A percentile compares a stretch with the other conserved stretches of the same genome.
Evolutionary conservation across 2,888 invertebrate genomes (phyloP).

Genomic region (Ormyrus rosae): DNA sequence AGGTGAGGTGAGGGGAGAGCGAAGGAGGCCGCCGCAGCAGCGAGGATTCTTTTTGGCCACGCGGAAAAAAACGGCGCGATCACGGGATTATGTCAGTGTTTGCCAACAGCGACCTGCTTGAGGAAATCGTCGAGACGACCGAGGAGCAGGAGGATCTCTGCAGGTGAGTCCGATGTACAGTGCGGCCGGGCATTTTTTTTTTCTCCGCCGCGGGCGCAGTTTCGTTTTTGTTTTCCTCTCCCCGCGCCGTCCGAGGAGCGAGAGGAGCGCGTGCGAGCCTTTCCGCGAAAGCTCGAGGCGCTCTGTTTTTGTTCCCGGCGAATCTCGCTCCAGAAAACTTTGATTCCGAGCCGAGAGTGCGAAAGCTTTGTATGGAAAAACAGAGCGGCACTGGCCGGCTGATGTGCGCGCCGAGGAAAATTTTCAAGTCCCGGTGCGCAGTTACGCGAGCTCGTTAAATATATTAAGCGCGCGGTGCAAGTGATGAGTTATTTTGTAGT

Average conservation of each 20-base stretch:
- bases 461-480: too few relatives aligned
- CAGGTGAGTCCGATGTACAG: constrained; percentile 65
- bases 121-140: constrained; percentile 77
- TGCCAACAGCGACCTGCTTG: constrained; percentile 77
- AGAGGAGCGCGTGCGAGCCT: background rate
- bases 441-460: too few relatives aligned
- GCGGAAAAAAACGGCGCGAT: constrained; percentile 54
- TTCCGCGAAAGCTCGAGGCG: too few relatives aligned
- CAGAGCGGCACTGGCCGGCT: too few relatives aligned
- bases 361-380: too few relatives aligned
- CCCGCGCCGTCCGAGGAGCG: background rate
- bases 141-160: constrained; percentile 75
- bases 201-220: background rate
- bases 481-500: too few relatives aligned
- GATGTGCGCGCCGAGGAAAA: too few relatives aligned
- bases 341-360: too few relatives aligned
- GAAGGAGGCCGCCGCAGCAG: constrained; percentile 2
- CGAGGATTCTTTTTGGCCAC: background rate
- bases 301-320: too few relatives aligned
- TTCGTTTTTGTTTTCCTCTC: background rate
- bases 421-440: too few relatives aligned
- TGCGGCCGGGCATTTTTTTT: background rate
- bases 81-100: constrained; percentile 78
- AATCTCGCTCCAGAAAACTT: too few relatives aligned
- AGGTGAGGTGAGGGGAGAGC: background rate